Conservation (phyloP, 2,888 invertebrate genomes). For the Oxytorus armatus region DNA sequence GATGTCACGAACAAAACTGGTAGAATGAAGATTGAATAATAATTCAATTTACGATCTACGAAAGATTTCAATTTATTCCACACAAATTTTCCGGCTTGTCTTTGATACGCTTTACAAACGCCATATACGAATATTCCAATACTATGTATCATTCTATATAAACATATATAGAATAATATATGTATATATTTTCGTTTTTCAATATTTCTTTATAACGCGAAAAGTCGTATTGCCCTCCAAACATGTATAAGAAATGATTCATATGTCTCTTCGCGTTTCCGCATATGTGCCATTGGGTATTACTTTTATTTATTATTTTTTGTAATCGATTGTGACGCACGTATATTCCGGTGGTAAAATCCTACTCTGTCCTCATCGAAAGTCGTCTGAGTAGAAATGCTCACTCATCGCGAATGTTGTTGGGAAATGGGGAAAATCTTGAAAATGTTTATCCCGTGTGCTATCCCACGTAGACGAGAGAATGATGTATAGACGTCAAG, state of each 20-base stretch:
- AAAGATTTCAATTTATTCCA: neutral
- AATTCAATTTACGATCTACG: too few relatives aligned
- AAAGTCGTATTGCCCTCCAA: neutral
- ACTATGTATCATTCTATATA: neutral
- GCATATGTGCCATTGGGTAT: neutral
- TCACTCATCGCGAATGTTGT: conserved; percentile 1
- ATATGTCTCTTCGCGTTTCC: conserved; percentile 5
- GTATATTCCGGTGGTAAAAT: conserved; percentile 9
- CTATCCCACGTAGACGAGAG: neutral
- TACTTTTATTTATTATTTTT: neutral
- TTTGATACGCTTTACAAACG: neutral
- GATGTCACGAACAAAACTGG: too few relatives aligned
- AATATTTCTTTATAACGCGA: neutral
- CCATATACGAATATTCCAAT: too few relatives aligned
- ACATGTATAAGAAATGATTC: conserved; percentile 7
- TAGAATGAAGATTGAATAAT: too few relatives aligned
- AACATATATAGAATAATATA: too few relatives aligned
- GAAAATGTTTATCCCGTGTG: conserved; percentile 13
- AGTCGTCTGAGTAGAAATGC: conserved; percentile 24
- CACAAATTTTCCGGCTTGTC: neutral
- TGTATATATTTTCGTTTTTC: neutral
- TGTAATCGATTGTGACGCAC: conserved; percentile 3
- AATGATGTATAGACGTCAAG: neutral
- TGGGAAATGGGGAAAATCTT: conserved; percentile 19
- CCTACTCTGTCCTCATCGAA: conserved; percentile 7